Percentiles rank a stretch among this genome's conserved stretches.
Conservation (phyloP, 2,113 vertebrate genomes). For the Nothocercus julius region DNA sequence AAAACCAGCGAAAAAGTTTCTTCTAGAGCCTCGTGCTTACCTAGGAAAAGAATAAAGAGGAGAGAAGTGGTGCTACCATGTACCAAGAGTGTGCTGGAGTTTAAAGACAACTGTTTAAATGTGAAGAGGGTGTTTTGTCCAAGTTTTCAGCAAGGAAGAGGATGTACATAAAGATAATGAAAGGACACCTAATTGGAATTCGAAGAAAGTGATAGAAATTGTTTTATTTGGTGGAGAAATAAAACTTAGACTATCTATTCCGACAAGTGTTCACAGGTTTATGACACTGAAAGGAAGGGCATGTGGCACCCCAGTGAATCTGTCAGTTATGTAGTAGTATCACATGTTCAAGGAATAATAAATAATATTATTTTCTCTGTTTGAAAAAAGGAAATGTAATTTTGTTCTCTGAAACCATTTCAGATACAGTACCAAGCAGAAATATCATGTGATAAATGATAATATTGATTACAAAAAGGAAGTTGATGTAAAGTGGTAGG, state of each 20-base stretch:
- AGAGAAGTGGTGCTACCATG: not conserved
- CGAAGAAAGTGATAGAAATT: not conserved
- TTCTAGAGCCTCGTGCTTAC: not conserved
- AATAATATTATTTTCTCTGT: not conserved
- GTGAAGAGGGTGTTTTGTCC: not conserved
- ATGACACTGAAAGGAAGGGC: not conserved
- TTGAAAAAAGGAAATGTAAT: not conserved
- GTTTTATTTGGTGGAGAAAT: not conserved
- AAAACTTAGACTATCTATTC: not conserved
- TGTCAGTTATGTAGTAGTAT: not conserved
- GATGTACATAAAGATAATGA: not conserved
- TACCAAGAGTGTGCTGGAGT: not conserved
- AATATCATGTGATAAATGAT: not conserved
- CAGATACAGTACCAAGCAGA: not conserved
- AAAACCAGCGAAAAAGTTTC: not conserved
- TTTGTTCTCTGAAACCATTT: not conserved
- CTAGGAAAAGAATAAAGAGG: not conserved
- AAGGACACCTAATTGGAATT: not conserved
- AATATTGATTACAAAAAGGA: not conserved
- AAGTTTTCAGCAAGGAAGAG: not conserved
- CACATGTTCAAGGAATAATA: too few species aligned
- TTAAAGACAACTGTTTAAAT: not conserved
- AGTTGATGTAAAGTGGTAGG: not conserved
- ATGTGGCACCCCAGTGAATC: not conserved
- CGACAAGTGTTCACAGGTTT: not conserved